phyloP scores from a whole-genome alignment of 2,797 vertebrate genomes.

The Ara ararauna region DNA sequence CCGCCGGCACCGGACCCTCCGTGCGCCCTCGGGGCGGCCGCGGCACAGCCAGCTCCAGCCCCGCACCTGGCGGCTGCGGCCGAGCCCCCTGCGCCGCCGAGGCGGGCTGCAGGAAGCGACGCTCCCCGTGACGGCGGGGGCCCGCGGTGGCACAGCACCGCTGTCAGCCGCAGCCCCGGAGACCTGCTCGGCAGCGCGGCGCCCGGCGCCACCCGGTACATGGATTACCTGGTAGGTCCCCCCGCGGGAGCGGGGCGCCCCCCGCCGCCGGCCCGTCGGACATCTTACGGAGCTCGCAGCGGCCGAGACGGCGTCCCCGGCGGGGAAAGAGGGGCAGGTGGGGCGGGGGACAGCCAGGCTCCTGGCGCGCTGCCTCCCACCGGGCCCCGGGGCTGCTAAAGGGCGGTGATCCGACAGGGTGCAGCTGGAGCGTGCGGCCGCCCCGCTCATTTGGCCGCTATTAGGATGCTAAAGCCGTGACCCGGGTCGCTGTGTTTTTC shows the following conservation, averaged over 20 bases:
- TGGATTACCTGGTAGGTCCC: conserved; percentile 54
- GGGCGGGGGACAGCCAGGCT: background rate
- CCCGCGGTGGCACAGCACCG: background rate
- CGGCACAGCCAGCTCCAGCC: too few species aligned
- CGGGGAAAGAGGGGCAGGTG: background rate
- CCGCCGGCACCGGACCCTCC: too few species aligned
- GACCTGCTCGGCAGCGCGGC: background rate
- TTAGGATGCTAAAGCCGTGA: conserved; percentile 76
- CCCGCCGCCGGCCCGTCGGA: background rate
- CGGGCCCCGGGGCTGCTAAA: conserved; percentile 25
- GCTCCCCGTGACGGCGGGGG: background rate
- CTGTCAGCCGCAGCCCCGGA: background rate
- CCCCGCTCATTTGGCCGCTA: conserved; percentile 74
- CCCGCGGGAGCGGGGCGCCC: background rate
- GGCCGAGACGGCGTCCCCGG: background rate
- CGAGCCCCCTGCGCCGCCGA: background rate
- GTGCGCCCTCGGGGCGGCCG: too few species aligned
- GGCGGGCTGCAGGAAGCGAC: background rate
- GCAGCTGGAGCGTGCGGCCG: conserved; percentile 45
- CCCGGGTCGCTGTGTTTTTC: conserved; percentile 67
- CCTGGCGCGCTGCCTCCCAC: background rate
- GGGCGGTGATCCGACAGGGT: conserved; percentile 54
- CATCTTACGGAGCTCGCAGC: background rate
- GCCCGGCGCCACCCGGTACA: background rate
- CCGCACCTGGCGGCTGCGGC: too few species aligned